Evolutionary conservation across 2,797 vertebrate species (phyloP).

Genomic region (Epinephelus awoara): DNA sequence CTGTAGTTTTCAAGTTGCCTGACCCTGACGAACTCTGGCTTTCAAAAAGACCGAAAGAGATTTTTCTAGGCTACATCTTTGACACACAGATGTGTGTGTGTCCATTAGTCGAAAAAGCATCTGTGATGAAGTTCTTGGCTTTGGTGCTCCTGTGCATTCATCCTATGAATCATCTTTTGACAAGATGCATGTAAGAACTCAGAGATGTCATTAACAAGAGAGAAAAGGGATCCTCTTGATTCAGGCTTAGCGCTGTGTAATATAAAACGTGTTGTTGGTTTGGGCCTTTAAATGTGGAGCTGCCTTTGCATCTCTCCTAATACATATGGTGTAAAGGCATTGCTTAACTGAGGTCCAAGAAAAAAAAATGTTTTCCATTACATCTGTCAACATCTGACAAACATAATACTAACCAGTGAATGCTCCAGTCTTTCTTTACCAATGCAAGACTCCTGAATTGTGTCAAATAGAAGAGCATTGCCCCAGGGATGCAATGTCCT

Average conservation of each 20-base stretch:
- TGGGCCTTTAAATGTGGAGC: neutral
- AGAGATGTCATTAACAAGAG: neutral
- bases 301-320: neutral
- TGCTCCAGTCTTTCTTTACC: neutral
- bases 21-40: conserved; percentile 8
- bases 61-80: conserved; percentile 2
- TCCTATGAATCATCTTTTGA: conserved; percentile 1
- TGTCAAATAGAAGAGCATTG: conserved; percentile 1
- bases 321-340: no score
- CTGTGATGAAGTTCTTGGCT: conserved; percentile 9
- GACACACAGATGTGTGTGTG: neutral
- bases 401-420: neutral
- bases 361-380: neutral
- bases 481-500: neutral
- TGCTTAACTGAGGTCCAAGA: neutral
- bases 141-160: neutral
- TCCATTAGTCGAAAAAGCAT: conserved; percentile 10
- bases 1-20: conserved; percentile 1
- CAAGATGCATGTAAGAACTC: conserved; percentile 2
- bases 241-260: neutral
- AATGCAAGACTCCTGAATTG: neutral
- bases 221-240: neutral
- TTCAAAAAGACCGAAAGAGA: conserved; percentile 5
- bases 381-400: neutral
- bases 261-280: neutral